Base-by-base conservation (phyloP, 1,140 invertebrate genomes). In the Paralvinella palmiformis region DNA sequence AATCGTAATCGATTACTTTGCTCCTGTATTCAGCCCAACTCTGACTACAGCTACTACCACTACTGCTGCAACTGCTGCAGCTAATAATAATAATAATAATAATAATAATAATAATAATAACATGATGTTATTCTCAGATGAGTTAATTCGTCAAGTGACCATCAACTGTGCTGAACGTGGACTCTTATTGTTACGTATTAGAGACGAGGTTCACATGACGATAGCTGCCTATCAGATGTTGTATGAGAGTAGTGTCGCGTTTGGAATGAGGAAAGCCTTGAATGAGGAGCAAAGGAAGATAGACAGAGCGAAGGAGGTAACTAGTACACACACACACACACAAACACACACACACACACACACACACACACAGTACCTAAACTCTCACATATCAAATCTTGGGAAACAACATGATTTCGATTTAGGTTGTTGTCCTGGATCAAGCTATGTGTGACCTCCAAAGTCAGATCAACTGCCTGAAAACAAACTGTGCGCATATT, bases 161-260 rank as follows among this genome's bases (percentile, higher is more conserved):
- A 92, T 99, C 15, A 98, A 96, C 79, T 98, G 96, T 78, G 90
- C 91, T 0, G 96, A 99, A 83, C 85, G 95, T 68, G 96, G 96
- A n/a, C 82, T 98, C 5, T 80, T 99, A 1, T 81, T 99, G 17
- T 80, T 98, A 27, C 84, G 95, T 71, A 89, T 98, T 0, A 83
- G 96, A 27, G 94, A 99, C 80, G 96, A 99, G 84, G 88, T 98
- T 57, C 84, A 88, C 65, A 96, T 98, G 88, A 97, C 95, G 0
- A 89, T 98, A 74, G 88, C 92, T 71, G 93, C 95, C 1, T 98
- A 96, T 74, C 87, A 88, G 85, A 91, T 91, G 0, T 84, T 99
- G 0, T 97, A 98, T 78, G 96, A 97, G 79, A 97, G 93, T 79
- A 94, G 94, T 63, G 92, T 97, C 58, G 94, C 94, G 3, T 99